Evolutionary conservation across 2,888 invertebrate genomes (phyloP).

Genomic region (Andrena bicolor): DNA sequence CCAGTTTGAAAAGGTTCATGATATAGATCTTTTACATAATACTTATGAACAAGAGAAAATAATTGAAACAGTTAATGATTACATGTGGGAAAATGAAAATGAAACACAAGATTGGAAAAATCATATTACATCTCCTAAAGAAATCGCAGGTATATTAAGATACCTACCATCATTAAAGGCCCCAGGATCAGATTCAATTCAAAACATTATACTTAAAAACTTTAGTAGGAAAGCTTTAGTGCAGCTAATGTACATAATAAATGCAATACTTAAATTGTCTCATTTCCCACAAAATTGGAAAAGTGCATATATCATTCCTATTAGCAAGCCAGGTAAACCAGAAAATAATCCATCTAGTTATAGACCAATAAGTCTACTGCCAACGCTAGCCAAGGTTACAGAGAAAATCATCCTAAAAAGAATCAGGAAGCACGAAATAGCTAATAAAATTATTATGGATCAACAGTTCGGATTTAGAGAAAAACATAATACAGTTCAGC

Average conservation of each 20-base stretch:
- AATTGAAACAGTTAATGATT: conserved; percentile 15
- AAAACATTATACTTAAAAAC: conserved; percentile 33
- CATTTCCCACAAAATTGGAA: conserved; percentile 51
- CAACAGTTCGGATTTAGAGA: conserved; percentile 75
- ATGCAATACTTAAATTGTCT: not conserved
- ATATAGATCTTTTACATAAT: conserved; percentile 50
- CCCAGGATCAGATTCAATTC: conserved; percentile 12
- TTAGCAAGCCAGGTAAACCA: conserved; percentile 55
- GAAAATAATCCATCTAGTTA: conserved; percentile 36
- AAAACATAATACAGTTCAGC: conserved; percentile 72
- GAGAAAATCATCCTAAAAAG: conserved; percentile 53
- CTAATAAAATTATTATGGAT: conserved; percentile 50
- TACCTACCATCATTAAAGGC: conserved; percentile 18
- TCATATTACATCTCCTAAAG: conserved; percentile 14
- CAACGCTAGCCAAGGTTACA: conserved; percentile 43
- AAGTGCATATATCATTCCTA: conserved; percentile 38
- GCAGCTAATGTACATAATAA: not conserved
- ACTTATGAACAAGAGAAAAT: conserved; percentile 29
- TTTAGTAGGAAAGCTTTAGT: conserved; percentile 19
- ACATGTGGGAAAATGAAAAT: conserved; percentile 14
- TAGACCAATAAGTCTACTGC: conserved; percentile 54
- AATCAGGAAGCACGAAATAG: conserved; percentile 49
- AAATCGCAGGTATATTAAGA: conserved; percentile 10
- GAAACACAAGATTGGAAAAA: conserved; percentile 17
- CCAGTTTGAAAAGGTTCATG: conserved; percentile 57